Conservation (phyloP, 2,113 vertebrate species). For the Tupaia chinensis region DNA sequence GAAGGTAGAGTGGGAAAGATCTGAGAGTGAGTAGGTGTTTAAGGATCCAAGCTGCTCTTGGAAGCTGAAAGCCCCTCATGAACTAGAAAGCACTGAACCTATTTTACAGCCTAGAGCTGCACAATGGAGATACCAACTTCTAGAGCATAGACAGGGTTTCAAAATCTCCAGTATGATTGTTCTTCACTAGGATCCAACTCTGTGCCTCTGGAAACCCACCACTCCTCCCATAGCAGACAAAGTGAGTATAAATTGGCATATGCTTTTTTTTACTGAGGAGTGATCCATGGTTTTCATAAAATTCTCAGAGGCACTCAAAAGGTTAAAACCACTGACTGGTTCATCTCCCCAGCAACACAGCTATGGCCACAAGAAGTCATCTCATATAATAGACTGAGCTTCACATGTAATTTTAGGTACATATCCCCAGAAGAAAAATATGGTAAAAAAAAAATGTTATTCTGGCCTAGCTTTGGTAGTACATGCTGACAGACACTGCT, state of each 20-base stretch:
- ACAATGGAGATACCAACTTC: background rate
- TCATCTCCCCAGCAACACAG: background rate
- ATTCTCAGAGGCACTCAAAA: background rate
- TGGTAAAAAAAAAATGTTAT: constrained; percentile 32
- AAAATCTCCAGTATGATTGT: background rate
- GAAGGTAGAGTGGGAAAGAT: background rate
- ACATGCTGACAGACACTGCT: too few relatives aligned
- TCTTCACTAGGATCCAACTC: background rate
- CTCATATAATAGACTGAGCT: background rate
- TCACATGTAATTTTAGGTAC: constrained; percentile 45
- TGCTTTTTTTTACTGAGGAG: background rate
- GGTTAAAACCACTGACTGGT: background rate
- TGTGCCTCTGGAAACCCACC: background rate
- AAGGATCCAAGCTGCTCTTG: background rate
- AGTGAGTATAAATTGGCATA: background rate
- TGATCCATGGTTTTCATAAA: background rate
- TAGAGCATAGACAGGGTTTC: background rate
- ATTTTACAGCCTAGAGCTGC: background rate
- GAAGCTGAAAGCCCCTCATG: background rate
- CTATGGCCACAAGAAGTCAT: background rate
- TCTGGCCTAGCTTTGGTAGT: too few relatives aligned
- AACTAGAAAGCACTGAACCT: constrained; percentile 12
- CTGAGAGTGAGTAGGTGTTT: background rate
- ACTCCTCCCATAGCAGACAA: background rate
- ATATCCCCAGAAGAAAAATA: constrained; percentile 55